These are phyloP conservation scores for Herpailurus yagouaroundi DNA, from an alignment of 2,113 vertebrate species.

Conservation along the genomic window DNA sequence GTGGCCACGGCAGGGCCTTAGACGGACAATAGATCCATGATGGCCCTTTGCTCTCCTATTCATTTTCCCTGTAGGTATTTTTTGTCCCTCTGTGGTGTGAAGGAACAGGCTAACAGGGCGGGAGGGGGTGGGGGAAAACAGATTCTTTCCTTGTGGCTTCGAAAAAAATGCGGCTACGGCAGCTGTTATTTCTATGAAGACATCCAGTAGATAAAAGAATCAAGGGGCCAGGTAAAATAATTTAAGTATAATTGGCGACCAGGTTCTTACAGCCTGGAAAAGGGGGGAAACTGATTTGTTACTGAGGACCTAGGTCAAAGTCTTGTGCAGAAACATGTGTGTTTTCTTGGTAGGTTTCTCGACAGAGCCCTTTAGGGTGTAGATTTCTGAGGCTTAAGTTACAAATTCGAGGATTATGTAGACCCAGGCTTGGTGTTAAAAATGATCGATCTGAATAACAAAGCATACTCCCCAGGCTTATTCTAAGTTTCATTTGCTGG, in stretches of 20 bases:
- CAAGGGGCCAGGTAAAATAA: constrained; percentile 10
- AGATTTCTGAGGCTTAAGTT: constrained; percentile 31
- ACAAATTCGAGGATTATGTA: background rate
- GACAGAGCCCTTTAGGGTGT: background rate
- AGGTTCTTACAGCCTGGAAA: background rate
- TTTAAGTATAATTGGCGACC: background rate
- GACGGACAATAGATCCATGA: background rate
- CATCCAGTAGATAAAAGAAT: background rate
- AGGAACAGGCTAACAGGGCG: background rate
- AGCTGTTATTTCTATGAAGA: constrained; percentile 23
- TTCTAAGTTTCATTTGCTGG: background rate
- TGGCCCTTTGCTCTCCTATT: background rate
- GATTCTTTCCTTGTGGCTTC: constrained; percentile 1
- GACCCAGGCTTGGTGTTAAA: background rate
- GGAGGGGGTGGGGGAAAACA: background rate
- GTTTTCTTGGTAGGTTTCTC: constrained; percentile 7
- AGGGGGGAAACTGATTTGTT: background rate
- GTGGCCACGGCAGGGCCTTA: background rate
- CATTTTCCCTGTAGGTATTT: background rate
- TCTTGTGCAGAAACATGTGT: background rate
- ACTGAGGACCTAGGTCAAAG: constrained; percentile 21
- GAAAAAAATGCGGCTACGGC: background rate
- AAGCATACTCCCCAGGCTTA: background rate
- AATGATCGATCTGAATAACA: background rate
- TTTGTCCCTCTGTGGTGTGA: background rate